A percentile compares a stretch with the other conserved stretches of the same genome.
Conservation (phyloP, 2,113 vertebrate species). For the Heterotis niloticus region DNA sequence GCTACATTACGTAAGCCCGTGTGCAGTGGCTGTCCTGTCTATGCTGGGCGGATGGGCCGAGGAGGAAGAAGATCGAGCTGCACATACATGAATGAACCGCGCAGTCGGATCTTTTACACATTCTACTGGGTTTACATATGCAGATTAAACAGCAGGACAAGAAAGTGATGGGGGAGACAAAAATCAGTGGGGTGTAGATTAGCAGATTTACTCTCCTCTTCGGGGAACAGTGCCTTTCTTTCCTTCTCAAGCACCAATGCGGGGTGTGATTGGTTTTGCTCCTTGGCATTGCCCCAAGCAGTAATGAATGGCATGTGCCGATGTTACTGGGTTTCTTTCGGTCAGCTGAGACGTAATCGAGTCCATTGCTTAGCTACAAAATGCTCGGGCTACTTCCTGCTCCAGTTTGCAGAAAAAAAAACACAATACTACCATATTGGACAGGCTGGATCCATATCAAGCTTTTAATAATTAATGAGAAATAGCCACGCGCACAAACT, state of each 20-base stretch:
- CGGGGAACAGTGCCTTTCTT: not conserved
- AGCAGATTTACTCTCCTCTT: not conserved
- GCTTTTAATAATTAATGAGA: conserved; percentile 7
- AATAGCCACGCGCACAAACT: conserved; percentile 15
- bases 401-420: conserved; percentile 3
- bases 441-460: conserved; percentile 2
- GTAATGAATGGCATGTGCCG: not conserved
- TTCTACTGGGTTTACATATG: not conserved
- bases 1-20: not conserved
- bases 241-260: not conserved
- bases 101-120: no score
- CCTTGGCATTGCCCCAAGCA: not conserved
- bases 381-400: not conserved
- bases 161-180: not conserved
- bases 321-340: not conserved
- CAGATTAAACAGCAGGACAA: not conserved
- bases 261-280: not conserved
- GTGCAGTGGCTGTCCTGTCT: not conserved
- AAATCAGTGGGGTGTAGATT: not conserved
- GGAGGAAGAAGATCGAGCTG: not conserved
- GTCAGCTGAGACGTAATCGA: not conserved
- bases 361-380: not conserved
- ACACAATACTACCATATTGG: not conserved
- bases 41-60: not conserved
- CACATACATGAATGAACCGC: not conserved